phyloP scores from a whole-genome alignment of 1,140 invertebrate species.

The Ruditapes philippinarum region DNA sequence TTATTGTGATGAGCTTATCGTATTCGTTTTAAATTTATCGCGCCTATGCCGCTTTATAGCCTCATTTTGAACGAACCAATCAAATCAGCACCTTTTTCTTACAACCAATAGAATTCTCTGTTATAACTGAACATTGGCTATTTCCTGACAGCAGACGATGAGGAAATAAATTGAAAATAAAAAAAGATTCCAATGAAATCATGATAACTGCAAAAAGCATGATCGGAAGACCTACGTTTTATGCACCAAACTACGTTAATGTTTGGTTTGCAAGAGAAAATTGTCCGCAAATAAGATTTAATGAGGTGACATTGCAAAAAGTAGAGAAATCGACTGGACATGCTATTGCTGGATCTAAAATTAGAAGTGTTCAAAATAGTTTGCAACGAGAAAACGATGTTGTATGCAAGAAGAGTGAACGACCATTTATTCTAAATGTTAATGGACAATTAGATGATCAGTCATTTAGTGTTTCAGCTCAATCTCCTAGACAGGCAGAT shows the following conservation, averaged over 20 bases:
- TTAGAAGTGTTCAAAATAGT: no score
- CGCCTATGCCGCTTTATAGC: background rate
- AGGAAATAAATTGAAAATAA: background rate
- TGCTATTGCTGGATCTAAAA: no score
- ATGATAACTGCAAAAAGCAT: constrained; percentile 17
- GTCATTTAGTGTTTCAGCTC: background rate
- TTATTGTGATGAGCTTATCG: no score
- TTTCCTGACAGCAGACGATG: constrained; percentile 14
- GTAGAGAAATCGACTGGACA: background rate
- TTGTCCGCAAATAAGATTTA: background rate
- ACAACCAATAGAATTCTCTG: background rate
- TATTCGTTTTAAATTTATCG: background rate
- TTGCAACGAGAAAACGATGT: no score
- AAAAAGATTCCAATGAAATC: no score
- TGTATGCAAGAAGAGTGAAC: no score
- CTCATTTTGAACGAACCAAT: background rate
- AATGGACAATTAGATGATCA: background rate
- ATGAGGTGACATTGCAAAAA: background rate
- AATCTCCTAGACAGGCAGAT: background rate
- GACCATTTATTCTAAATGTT: no score
- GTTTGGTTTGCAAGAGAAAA: background rate
- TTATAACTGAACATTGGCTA: background rate
- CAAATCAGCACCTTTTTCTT: background rate
- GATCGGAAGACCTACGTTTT: background rate
- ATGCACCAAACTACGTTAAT: constrained; percentile 10